Evolutionary conservation across 2,888 invertebrate species (phyloP), one percentile per base, ranked within the genome.

Genomic region (Acrobasis suavella): DNA sequence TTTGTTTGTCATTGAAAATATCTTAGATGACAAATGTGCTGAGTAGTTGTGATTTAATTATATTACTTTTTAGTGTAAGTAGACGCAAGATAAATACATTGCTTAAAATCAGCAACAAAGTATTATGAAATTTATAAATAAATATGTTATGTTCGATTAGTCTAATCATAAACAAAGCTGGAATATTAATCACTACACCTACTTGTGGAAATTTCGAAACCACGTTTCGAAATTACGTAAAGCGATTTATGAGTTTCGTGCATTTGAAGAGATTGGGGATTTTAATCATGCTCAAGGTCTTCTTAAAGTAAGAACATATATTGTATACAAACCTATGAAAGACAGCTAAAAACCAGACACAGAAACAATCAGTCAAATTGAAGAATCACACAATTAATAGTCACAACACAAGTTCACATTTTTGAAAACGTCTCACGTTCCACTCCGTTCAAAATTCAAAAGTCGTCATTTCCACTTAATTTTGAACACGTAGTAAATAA

Each of bases 391-490:
- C 32, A 32, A 32, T 32, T 32, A 67, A 66, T 65, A 69, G 67
- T 72, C 75, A 69, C 66, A 65, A 65, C 75, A 69, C 66, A 65
- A 65, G 62, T 67, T 67, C 82, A 83, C 83, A 83, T 88, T 83
- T 84, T 88, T 71, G 80, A 78, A 69, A 74, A 62, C 75, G 77
- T 74, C 69, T 74, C 65, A 69, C 60, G 51, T n/a, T 62, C 65
- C 67, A 70, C 75, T 69, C 71, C 62, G 64, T 68, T 70, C 54
- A 64, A 73, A 72, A 69, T 68, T 70, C 55, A 64, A 73, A 72
- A 69, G 80, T 82, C 84, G 82, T 91, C 91, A 91, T 91, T 91
- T 91, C 86, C 90, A 86, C 82, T 91, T 91, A 68, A 90, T 91
- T 89, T 91, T 91, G 71, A 91, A 91, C 71, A 90, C 81, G 73